Evolutionary conservation across 2,888 invertebrate species (phyloP).

Genomic region (Dryocosmus kuriphilus): DNA sequence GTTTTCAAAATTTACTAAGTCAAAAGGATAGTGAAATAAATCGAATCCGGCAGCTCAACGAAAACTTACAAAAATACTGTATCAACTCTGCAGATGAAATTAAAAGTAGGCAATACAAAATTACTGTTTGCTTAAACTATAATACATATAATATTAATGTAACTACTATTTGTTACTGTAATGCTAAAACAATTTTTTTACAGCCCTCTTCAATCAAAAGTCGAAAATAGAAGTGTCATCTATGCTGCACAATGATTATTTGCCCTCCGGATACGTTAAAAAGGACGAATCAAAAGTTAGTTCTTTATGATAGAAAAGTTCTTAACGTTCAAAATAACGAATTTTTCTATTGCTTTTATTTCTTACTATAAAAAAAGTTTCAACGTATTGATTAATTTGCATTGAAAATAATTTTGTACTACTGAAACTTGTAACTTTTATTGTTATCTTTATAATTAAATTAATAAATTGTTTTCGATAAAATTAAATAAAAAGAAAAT

Average conservation of each 20-base stretch:
- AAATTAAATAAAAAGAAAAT: too few species aligned
- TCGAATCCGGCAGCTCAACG: too few species aligned
- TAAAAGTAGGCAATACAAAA: background rate
- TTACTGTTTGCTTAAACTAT: background rate
- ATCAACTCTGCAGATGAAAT: background rate
- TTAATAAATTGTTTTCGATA: too few species aligned
- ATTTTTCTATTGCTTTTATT: too few species aligned
- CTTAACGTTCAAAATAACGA: background rate
- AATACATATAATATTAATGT: background rate
- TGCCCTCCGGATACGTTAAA: background rate
- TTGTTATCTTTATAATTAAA: too few species aligned
- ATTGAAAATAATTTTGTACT: too few species aligned
- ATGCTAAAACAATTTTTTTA: background rate
- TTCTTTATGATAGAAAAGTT: background rate
- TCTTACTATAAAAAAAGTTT: background rate
- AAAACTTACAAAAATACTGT: background rate
- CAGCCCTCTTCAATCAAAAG: background rate
- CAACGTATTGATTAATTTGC: too few species aligned
- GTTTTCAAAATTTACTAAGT: background rate
- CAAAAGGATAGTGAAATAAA: too few species aligned
- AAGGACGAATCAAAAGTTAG: conserved; percentile 2
- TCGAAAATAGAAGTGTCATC: background rate
- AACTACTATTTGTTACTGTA: background rate
- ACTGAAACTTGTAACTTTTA: too few species aligned
- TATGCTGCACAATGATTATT: background rate